Evolutionary conservation across 2,113 vertebrate genomes (phyloP).

Genomic region (Phyllopteryx taeniolatus): DNA sequence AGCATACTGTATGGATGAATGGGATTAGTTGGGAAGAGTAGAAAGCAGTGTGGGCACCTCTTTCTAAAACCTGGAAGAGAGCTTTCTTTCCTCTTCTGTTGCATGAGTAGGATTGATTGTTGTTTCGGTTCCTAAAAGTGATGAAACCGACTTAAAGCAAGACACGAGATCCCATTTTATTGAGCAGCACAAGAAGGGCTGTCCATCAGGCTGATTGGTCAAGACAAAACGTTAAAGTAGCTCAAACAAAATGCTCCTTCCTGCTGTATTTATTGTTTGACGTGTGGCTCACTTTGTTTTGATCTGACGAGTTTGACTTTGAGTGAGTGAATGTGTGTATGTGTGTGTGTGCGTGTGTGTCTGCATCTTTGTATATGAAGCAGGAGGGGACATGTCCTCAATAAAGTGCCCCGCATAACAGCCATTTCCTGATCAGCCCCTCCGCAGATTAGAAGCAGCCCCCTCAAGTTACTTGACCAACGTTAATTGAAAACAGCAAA

Average conservation of each 20-base stretch:
- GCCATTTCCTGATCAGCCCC: slow-evolving; percentile 34
- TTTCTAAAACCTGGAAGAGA: slow-evolving; percentile 35
- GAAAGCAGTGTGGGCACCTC: slow-evolving; percentile 32
- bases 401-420: slow-evolving; percentile 24
- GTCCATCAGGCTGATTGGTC: slow-evolving; percentile 21
- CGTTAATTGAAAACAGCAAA: slow-evolving; percentile 34
- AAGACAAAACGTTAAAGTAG: slow-evolving; percentile 25
- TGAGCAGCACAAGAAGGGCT: slow-evolving; percentile 13
- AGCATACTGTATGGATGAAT: slow-evolving; percentile 37
- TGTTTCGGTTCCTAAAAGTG: slow-evolving; percentile 17
- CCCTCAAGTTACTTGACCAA: slow-evolving; percentile 28
- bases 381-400: slow-evolving; percentile 39
- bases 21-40: slow-evolving; percentile 39
- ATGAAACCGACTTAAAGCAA: slow-evolving; percentile 8
- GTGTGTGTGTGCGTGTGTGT: slow-evolving; percentile 1
- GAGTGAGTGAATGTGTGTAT: neutral
- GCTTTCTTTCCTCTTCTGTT: slow-evolving; percentile 34
- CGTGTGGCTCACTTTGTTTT: slow-evolving; percentile 38
- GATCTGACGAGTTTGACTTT: slow-evolving; percentile 27
- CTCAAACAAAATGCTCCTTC: slow-evolving; percentile 13
- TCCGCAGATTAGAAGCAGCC: slow-evolving; percentile 28
- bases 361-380: slow-evolving; percentile 13
- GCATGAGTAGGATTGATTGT: slow-evolving; percentile 35
- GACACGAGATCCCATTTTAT: slow-evolving; percentile 21
- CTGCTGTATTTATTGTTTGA: slow-evolving; percentile 56